Conservation (phyloP, 2,888 invertebrate species). For the Caenorhabditis parvicauda region DNA sequence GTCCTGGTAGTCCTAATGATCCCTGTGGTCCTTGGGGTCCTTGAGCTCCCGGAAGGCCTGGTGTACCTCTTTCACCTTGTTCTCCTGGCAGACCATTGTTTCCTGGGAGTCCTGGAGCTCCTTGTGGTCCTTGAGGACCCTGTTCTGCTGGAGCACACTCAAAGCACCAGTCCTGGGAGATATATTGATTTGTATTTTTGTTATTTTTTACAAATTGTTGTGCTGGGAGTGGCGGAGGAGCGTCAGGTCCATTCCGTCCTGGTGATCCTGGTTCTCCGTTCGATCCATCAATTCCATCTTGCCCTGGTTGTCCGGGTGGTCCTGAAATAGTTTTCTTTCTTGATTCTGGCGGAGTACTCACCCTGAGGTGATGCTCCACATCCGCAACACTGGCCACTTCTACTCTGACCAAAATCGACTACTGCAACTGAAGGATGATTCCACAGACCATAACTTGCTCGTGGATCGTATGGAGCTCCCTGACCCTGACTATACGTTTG, state of each 20-base stretch:
- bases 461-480: conserved; percentile 13
- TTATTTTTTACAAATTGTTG: conserved; percentile 30
- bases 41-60: conserved; percentile 23
- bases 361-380: conserved; percentile 31
- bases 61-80: conserved; percentile 21
- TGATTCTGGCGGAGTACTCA: not conserved
- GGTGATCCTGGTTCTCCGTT: conserved; percentile 44
- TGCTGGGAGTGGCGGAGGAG: conserved; percentile 36
- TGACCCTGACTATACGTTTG: no score
- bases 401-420: conserved; percentile 1
- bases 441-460: conserved; percentile 26
- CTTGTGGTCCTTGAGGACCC: conserved; percentile 37
- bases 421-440: not conserved
- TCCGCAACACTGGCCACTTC: conserved; percentile 42
- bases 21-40: conserved; percentile 31
- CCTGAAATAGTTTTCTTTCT: conserved; percentile 16
- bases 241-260: conserved; percentile 46
- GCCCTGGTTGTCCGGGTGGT: conserved; percentile 50
- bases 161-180: conserved; percentile 47
- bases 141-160: conserved; percentile 47
- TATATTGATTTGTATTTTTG: conserved; percentile 3
- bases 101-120: conserved; percentile 37
- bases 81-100: conserved; percentile 24
- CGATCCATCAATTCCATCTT: conserved; percentile 44
- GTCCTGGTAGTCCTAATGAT: conserved; percentile 30